Evolutionary conservation across 2,113 vertebrate genomes (phyloP), one percentile per base, ranked within the genome.

Genomic region (Cinclus mexicanus): DNA sequence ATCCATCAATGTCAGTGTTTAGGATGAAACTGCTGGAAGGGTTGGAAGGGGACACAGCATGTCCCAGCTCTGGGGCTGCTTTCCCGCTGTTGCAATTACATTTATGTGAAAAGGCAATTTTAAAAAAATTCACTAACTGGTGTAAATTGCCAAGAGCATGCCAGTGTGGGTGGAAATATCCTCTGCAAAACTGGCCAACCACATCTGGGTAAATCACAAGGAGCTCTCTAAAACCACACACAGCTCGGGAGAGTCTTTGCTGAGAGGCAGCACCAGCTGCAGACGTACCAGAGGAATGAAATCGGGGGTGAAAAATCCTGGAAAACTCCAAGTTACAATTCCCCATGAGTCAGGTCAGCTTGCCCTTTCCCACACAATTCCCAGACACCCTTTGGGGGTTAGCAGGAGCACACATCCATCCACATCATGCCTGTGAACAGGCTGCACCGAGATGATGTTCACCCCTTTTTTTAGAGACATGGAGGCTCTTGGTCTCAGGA

Each of bases 181-280:
- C 33, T 31, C 44, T 80, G 44, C 9, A 72, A 68, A 94, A 72
- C 35, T 47, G 61, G 10, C 37, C 37, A 60, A 0, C 53, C n/a
- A 47, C 59, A 3, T 52, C 6, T 42, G 53, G 47, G 20, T 47
- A 64, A 78, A 42, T 76, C 49, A 59, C 76, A 53, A 24, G 0
- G 31, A 70, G 33, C 23, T 65, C 69, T 16, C 56, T 37, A 42
- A 74, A 90, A 57, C 41, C 55, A 21, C 69, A 14, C 39, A 42
- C 24, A 35, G 0, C 19, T 41, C 28, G 0, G 19, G 16, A 1
- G 23, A 76, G 49, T 2, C 20, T 87, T 50, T 59, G 42, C 52
- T 60, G 78, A 72, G 87, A 24, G 49, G 47, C 25, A 52, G 42
- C 52, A 53, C 9, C 23, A 44, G 20, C 55, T 78, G 74, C 37